Evolutionary conservation across 1,140 invertebrate genomes (phyloP), one percentile per base, ranked within the genome.

Genomic region (Kradibia gibbosae): DNA sequence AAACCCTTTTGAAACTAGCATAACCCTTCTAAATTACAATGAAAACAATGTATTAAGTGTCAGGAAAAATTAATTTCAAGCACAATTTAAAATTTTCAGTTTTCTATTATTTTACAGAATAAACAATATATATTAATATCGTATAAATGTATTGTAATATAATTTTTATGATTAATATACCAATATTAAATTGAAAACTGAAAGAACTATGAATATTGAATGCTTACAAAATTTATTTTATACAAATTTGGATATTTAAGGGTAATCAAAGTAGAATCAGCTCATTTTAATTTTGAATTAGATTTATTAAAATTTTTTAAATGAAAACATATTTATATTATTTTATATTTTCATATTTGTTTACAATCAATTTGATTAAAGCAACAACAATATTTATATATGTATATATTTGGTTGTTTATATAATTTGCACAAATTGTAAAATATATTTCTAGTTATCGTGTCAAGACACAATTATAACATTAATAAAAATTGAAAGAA

Each of bases 241-340:
- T 11, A 4, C 31, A 13, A 8, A 60, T n/a, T n/a, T n/a, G n/a
- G n/a, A n/a, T n/a, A 60, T 8, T 8, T 60, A 0, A 31, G 31
- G 25, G 55, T 0, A 60, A 60, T 13, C 7, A 48, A 15, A 48
- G 48, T 48, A 71, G 48, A 71, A 48, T 45, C 25, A 71, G 28
- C 48, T 25, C 22, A 36, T 67, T 36, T 22, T 15, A 36, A 34
- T 3, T 15, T 65, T 34, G 0, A n/a, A n/a, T 42, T 71, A 25
- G 25, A 65, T 80, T 80, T 74, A 80, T 80, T 80, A 80, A 71
- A 80, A 80, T 80, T 80, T 80, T 25, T 45, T 20, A 80, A 73
- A n/a, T 48, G 62, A 80, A 80, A 80, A 80, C 70, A 73, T 78
- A 48, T 57, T 39, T 80, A 80, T 80, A 80, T 74, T 57, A 79